These are phyloP conservation scores for Phenganax marumi DNA, from an alignment of 92 coral and sea anemone species.

Conservation along the genomic window DNA sequence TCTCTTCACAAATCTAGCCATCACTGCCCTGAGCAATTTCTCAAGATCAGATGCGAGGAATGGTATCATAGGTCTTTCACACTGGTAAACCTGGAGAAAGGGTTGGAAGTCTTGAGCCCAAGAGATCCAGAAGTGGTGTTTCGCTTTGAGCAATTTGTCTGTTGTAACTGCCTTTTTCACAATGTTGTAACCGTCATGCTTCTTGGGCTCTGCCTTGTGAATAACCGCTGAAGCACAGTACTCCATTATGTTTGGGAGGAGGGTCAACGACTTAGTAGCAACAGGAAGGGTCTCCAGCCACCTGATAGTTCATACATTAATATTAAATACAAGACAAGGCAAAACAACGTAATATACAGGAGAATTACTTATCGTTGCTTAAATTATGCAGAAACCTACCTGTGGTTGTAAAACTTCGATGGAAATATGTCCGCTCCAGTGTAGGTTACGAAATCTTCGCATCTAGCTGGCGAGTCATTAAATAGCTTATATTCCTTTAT, in stretches of 20 bases:
- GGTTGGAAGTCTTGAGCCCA: conserved; percentile 68
- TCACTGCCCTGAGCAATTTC: conserved; percentile 56
- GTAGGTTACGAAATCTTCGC: conserved; percentile 59
- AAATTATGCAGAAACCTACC: conserved; percentile 41
- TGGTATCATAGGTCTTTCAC: conserved; percentile 57
- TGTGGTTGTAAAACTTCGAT: conserved; percentile 62
- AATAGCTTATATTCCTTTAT: conserved; percentile 55
- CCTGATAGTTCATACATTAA: conserved; percentile 40
- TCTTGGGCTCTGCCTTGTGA: conserved; percentile 67
- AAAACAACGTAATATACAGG: conserved; percentile 23
- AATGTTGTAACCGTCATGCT: conserved; percentile 61
- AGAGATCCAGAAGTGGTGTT: conserved; percentile 71
- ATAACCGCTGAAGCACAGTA: conserved; percentile 62
- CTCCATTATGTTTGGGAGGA: conserved; percentile 59
- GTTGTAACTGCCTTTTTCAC: conserved; percentile 53
- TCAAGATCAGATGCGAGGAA: conserved; percentile 68
- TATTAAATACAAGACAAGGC: conserved; percentile 25
- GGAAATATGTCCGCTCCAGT: conserved; percentile 64
- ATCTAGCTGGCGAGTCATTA: conserved; percentile 60
- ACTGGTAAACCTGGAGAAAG: conserved; percentile 58
- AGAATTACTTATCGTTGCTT: background rate
- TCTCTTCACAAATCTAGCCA: conserved; percentile 64
- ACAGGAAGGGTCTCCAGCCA: conserved; percentile 74
- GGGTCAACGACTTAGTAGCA: conserved; percentile 64
- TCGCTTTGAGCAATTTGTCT: conserved; percentile 68